Conservation (phyloP, 2,888 invertebrate species). For the Drosophila diplacantha region DNA sequence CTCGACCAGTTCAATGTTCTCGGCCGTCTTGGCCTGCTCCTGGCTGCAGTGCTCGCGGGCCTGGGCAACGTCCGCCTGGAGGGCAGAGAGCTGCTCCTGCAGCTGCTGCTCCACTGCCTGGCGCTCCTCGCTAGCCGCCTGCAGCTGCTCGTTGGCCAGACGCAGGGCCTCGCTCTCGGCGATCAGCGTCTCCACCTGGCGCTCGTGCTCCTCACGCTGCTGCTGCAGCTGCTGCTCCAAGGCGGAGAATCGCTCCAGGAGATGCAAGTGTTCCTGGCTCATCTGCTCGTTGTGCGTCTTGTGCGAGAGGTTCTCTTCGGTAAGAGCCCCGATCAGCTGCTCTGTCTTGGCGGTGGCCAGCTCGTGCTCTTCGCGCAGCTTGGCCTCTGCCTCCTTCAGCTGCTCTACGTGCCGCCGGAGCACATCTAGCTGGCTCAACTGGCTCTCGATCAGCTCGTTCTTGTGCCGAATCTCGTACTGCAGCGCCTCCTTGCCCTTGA, state of each 20-base stretch:
- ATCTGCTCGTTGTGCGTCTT: constrained; percentile 70
- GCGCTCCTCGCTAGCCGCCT: constrained; percentile 48
- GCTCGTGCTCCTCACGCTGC: constrained; percentile 64
- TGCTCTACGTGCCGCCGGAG: constrained; percentile 78
- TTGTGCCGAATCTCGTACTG: constrained; percentile 80
- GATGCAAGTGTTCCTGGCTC: constrained; percentile 53
- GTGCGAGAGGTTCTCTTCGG: constrained; percentile 63
- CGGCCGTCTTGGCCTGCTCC: constrained; percentile 58
- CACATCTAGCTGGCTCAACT: constrained; percentile 79
- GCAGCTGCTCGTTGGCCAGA: constrained; percentile 58
- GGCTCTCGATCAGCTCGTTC: constrained; percentile 79
- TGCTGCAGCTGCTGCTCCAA: constrained; percentile 63
- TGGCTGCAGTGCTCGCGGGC: constrained; percentile 57
- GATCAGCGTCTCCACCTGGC: constrained; percentile 57
- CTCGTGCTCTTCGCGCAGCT: constrained; percentile 70
- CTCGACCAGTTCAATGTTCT: constrained; percentile 66
- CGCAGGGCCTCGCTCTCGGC: constrained; percentile 62
- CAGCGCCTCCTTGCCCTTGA: constrained; percentile 79
- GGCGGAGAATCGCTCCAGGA: constrained; percentile 55
- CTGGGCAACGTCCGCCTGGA: constrained; percentile 63
- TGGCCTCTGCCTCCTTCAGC: constrained; percentile 74
- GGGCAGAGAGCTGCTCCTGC: constrained; percentile 42
- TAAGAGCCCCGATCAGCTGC: constrained; percentile 67
- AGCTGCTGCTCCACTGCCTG: constrained; percentile 46
- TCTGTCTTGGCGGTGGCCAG: constrained; percentile 67